phyloP scores from a whole-genome alignment of 2,888 invertebrate species.

The Leptinotarsa juncta region DNA sequence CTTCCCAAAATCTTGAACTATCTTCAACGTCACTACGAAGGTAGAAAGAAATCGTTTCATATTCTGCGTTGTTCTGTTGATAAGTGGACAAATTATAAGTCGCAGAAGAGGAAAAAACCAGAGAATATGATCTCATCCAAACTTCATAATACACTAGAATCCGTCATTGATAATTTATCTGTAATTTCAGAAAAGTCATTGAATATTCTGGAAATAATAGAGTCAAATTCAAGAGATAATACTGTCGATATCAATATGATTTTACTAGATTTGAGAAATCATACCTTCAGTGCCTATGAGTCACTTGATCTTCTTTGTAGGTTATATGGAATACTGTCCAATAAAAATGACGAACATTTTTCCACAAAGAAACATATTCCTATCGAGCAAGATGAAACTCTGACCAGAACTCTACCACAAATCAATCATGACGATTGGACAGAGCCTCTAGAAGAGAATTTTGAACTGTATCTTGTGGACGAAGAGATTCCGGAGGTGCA shows the following conservation, averaged over 20 bases:
- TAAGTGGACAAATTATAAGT: constrained; percentile 40
- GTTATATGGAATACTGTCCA: constrained; percentile 50
- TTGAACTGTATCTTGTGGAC: constrained; percentile 50
- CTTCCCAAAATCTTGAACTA: constrained; percentile 35
- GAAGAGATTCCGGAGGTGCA: constrained; percentile 29
- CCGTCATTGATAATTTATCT: constrained; percentile 49
- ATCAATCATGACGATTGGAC: constrained; percentile 46
- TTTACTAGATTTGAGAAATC: constrained; percentile 48
- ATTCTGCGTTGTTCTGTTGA: constrained; percentile 40
- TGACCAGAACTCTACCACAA: constrained; percentile 13
- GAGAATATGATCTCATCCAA: constrained; percentile 40
- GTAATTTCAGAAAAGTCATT: constrained; percentile 52
- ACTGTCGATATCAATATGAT: constrained; percentile 39
- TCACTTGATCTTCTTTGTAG: constrained; percentile 53
- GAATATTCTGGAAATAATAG: constrained; percentile 42
- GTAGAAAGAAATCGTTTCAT: constrained; percentile 45
- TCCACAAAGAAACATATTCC: not conserved
- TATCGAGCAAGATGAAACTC: not conserved
- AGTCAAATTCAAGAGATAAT: constrained; percentile 31
- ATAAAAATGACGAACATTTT: constrained; percentile 25
- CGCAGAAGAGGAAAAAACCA: constrained; percentile 22
- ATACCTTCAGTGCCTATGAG: constrained; percentile 53
- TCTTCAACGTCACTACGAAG: constrained; percentile 33
- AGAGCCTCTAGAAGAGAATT: constrained; percentile 52
- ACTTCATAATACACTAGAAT: constrained; percentile 47